Percentiles rank a stretch among this genome's conserved stretches.
Evolutionary conservation across 2,113 vertebrate genomes (phyloP).

Genomic region (Lipophrys pholis): DNA sequence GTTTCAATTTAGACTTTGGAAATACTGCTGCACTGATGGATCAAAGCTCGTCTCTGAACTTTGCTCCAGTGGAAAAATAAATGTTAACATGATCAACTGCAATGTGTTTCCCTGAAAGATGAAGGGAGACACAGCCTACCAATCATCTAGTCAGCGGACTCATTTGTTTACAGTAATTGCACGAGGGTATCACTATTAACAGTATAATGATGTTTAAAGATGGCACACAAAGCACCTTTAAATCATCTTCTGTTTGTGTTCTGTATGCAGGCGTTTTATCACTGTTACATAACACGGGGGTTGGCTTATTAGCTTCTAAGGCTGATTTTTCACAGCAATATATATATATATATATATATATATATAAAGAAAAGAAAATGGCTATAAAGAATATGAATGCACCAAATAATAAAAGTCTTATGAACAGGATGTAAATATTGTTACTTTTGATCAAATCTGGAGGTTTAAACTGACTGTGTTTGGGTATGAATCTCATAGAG

Average conservation of each 20-base stretch:
- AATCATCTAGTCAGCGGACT: conserved; percentile 41
- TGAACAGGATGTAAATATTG: neutral
- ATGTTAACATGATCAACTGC: conserved; percentile 32
- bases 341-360: too few species aligned
- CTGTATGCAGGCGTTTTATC: conserved; percentile 18
- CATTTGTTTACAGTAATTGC: conserved; percentile 64
- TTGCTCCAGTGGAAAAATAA: conserved; percentile 38
- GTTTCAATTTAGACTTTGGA: neutral
- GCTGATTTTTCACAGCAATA: conserved; percentile 23
- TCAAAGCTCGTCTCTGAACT: conserved; percentile 5
- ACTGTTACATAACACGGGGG: conserved; percentile 20
- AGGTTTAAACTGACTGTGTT: neutral
- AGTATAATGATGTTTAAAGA: conserved; percentile 57
- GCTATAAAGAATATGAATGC: neutral
- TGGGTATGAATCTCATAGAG: conserved; percentile 7
- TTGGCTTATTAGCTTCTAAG: conserved; percentile 13
- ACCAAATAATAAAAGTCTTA: neutral
- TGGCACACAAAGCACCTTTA: conserved; percentile 33
- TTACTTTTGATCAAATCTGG: neutral
- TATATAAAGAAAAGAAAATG: too few species aligned
- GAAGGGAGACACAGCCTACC: conserved; percentile 23
- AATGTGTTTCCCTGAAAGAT: conserved; percentile 39
- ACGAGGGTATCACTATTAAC: conserved; percentile 49
- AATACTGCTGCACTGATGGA: neutral
- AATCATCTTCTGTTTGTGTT: conserved; percentile 56